A percentile compares a stretch with the other conserved stretches of the same genome.
These are phyloP conservation scores for Cinclus mexicanus DNA, from an alignment of 2,113 vertebrate genomes.

Conservation along the genomic window DNA sequence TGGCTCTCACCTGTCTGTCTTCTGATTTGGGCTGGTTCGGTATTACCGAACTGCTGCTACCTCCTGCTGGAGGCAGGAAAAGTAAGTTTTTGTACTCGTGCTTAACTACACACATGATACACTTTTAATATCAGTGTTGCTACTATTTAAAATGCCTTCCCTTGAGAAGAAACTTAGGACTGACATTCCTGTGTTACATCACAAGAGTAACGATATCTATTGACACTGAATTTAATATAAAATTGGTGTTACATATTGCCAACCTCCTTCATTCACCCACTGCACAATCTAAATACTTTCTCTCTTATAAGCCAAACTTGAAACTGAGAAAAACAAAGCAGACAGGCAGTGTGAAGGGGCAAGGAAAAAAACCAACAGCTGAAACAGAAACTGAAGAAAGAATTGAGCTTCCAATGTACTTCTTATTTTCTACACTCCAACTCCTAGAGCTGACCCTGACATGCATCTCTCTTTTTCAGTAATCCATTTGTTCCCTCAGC, in stretches of 20 bases:
- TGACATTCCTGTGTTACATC: background rate
- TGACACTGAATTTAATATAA: background rate
- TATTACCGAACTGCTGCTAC: background rate
- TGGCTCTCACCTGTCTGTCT: rapidly evolving
- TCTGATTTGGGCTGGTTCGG: background rate
- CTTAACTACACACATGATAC: background rate
- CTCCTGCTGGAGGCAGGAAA: background rate
- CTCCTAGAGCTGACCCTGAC: background rate
- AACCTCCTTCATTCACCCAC: background rate
- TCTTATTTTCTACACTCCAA: background rate
- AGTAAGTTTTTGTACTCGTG: background rate
- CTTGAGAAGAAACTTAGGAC: background rate
- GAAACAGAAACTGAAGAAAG: background rate
- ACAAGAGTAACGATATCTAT: background rate
- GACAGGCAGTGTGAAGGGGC: background rate
- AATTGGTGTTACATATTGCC: background rate
- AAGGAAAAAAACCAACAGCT: background rate
- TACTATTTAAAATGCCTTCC: background rate
- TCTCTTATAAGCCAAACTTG: background rate
- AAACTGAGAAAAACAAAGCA: background rate
- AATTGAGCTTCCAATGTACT: background rate
- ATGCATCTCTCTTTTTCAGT: background rate
- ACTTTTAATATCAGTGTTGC: background rate
- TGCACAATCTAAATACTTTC: background rate
- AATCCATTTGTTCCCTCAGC: rapidly evolving